phyloP scores from a whole-genome alignment of 2,797 vertebrate genomes.

The Microctenopoma stevenorrisi region DNA sequence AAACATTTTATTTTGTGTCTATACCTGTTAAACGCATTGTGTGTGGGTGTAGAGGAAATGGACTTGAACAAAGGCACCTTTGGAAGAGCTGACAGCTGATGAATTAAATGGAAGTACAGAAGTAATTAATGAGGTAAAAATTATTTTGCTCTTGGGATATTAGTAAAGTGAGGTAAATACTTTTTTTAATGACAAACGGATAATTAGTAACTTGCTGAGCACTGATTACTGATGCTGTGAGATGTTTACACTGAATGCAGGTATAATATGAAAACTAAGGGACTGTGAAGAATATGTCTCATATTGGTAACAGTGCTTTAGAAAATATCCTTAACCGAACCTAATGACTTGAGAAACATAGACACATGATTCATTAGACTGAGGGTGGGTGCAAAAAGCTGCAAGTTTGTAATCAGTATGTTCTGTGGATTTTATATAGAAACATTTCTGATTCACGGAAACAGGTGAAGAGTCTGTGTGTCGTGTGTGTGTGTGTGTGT shows the following conservation, averaged over 20 bases:
- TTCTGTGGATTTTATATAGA: constrained; percentile 3
- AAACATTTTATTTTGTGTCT: too few species aligned
- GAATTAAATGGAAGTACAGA: too few species aligned
- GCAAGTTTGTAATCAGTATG: constrained; percentile 42
- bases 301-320: neutral
- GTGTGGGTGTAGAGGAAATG: neutral
- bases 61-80: neutral
- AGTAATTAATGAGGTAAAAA: too few species aligned
- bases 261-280: too few species aligned
- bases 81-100: too few species aligned
- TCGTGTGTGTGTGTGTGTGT: constrained; percentile 1
- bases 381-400: constrained; percentile 10
- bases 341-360: constrained; percentile 16
- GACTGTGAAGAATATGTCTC: neutral
- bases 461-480: neutral
- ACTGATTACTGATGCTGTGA: too few species aligned
- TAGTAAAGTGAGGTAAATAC: too few species aligned
- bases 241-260: too few species aligned
- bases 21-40: too few species aligned
- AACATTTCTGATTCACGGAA: constrained; percentile 32
- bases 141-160: too few species aligned
- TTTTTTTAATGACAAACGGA: too few species aligned
- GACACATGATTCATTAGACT: constrained; percentile 40
- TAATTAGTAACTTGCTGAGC: too few species aligned
- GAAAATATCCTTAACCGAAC: constrained; percentile 1